Conservation (phyloP, 1,140 invertebrate species). For the Neuroterus valhalla region DNA sequence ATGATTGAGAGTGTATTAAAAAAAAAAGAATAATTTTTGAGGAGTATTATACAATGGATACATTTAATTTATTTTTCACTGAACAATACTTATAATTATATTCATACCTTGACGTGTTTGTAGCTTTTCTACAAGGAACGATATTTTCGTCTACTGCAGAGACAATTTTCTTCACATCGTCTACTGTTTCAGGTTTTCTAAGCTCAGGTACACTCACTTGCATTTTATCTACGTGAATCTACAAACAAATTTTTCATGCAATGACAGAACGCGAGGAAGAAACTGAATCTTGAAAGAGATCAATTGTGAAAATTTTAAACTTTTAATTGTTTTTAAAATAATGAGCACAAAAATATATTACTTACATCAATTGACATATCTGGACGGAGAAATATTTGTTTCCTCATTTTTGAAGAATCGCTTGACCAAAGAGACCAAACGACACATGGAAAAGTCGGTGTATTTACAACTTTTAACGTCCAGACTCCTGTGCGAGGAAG, state of each 20-base stretch:
- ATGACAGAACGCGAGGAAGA: too few species aligned
- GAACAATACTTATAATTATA: not conserved
- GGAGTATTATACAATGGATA: too few species aligned
- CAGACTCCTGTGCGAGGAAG: not conserved
- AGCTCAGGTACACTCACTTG: not conserved
- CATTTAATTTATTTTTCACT: too few species aligned
- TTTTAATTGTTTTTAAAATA: too few species aligned
- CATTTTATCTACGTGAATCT: not conserved
- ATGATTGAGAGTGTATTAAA: too few species aligned
- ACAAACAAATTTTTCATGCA: not conserved
- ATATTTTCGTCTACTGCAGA: not conserved
- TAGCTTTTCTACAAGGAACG: not conserved
- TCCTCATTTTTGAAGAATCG: not conserved
- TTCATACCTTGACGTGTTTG: not conserved
- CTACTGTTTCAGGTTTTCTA: not conserved
- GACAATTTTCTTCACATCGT: not conserved
- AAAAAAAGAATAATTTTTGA: not conserved
- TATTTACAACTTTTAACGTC: not conserved
- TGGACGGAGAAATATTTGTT: not conserved
- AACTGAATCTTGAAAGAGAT: too few species aligned
- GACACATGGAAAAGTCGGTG: not conserved
- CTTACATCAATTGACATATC: conserved; percentile 8
- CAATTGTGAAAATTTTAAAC: too few species aligned
- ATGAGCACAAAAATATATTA: not conserved
- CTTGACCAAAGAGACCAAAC: not conserved